Conservation (phyloP, 2,113 vertebrate genomes). For the Talpa occidentalis region DNA sequence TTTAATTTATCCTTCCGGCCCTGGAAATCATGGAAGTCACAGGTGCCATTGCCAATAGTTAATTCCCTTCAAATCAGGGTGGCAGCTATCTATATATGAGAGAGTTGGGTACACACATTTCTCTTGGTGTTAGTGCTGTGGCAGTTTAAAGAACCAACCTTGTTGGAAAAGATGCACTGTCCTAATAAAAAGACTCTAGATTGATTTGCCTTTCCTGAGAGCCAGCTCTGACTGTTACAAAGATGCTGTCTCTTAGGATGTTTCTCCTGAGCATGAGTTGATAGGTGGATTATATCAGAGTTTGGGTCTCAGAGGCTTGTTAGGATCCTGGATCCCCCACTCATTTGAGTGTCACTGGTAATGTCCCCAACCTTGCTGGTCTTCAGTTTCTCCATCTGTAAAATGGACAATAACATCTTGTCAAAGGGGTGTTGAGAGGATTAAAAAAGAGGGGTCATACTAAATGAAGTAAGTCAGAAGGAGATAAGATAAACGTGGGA, state of each 20-base stretch:
- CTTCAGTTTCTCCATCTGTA: neutral
- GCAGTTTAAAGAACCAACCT: conserved; percentile 52
- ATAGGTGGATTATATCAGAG: neutral
- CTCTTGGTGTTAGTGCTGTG: conserved; percentile 7
- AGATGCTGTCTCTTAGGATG: neutral
- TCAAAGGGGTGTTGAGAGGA: neutral
- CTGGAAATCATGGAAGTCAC: conserved; percentile 10
- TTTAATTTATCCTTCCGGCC: conserved; percentile 40
- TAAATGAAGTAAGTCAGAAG: too few relatives aligned
- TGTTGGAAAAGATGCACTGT: conserved; percentile 35
- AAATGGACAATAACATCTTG: neutral
- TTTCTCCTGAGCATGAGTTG: neutral
- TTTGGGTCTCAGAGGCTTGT: neutral
- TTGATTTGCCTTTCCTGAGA: neutral
- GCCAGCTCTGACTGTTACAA: neutral
- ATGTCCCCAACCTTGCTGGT: neutral
- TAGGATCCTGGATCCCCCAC: neutral
- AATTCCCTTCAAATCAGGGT: conserved; percentile 59
- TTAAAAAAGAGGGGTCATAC: neutral
- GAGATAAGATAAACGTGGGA: too few relatives aligned
- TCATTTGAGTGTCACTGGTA: neutral
- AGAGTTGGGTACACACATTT: conserved; percentile 28
- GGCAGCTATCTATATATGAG: conserved; percentile 42
- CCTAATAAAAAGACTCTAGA: conserved; percentile 13
- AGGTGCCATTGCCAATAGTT: conserved; percentile 34